Evolutionary conservation across 2,113 vertebrate species (phyloP).

Genomic region (Tetrao urogallus): DNA sequence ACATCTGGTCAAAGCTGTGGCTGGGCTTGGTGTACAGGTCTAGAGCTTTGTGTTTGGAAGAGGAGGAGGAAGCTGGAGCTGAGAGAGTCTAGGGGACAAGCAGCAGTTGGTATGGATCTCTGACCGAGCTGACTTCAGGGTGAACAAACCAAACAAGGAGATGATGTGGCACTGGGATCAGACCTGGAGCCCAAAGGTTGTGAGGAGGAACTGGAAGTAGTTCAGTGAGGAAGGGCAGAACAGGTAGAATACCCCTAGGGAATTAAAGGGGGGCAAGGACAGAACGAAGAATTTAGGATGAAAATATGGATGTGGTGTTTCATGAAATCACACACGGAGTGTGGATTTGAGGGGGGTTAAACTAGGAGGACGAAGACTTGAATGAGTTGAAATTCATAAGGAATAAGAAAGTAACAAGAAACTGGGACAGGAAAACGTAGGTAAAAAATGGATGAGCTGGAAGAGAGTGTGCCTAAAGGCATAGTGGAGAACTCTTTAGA

Average conservation of each 20-base stretch:
- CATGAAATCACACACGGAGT: accelerated
- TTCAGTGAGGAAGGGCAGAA: neutral
- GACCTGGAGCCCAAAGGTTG: neutral
- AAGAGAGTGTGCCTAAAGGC: neutral
- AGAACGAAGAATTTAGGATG: neutral
- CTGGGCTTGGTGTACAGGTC: neutral
- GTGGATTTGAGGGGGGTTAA: neutral
- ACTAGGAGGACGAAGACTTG: neutral
- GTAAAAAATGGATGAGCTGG: neutral
- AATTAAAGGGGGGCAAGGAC: neutral
- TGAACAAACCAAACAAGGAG: neutral
- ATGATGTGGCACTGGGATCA: neutral
- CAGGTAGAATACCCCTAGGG: neutral
- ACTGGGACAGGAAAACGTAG: neutral
- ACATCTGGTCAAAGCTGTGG: neutral
- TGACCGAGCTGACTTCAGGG: neutral
- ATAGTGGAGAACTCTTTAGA: neutral
- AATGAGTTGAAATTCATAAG: neutral
- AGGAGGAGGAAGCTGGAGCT: neutral
- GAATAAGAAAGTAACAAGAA: neutral
- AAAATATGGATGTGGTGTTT: neutral
- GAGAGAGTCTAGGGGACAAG: neutral
- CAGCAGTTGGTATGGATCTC: neutral
- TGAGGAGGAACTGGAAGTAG: neutral
- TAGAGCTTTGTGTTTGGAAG: accelerated